Percentiles rank a stretch among this genome's conserved stretches.
Evolutionary conservation across 2,888 invertebrate species (phyloP).

Genomic region (Lymantria monacha): DNA sequence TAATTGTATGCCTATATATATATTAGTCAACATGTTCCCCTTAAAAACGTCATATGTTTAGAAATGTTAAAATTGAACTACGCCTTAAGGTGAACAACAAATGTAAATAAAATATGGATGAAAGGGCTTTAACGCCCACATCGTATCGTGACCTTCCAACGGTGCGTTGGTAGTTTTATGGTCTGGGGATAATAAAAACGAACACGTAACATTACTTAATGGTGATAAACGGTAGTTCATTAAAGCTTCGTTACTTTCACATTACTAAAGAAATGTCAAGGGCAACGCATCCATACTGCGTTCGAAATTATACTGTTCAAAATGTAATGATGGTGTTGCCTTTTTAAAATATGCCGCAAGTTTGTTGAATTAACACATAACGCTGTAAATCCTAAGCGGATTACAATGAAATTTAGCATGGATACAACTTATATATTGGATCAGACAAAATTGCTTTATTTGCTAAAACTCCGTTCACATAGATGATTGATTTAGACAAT

Average conservation of each 20-base stretch:
- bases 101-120: not conserved
- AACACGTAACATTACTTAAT: constrained; percentile 48
- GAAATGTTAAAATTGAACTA: not conserved
- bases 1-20: too few species aligned
- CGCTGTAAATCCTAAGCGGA: too few species aligned
- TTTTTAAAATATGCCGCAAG: too few species aligned
- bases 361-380: too few species aligned
- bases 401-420: too few species aligned
- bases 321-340: too few species aligned
- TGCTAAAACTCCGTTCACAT: too few species aligned
- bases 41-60: not conserved
- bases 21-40: too few species aligned
- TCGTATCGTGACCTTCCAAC: constrained; percentile 13
- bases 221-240: constrained; percentile 40
- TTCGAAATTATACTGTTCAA: not conserved
- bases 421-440: too few species aligned
- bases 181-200: constrained; percentile 37
- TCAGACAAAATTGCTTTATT: too few species aligned
- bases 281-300: constrained; percentile 11
- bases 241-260: constrained; percentile 45
- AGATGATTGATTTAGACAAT: too few species aligned
- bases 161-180: constrained; percentile 35
- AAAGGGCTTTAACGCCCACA: constrained; percentile 21
- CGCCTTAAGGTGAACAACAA: not conserved
- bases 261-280: constrained; percentile 35